These are phyloP conservation scores for Agrotis puta DNA, from an alignment of 2,888 invertebrate species.

Conservation along the genomic window DNA sequence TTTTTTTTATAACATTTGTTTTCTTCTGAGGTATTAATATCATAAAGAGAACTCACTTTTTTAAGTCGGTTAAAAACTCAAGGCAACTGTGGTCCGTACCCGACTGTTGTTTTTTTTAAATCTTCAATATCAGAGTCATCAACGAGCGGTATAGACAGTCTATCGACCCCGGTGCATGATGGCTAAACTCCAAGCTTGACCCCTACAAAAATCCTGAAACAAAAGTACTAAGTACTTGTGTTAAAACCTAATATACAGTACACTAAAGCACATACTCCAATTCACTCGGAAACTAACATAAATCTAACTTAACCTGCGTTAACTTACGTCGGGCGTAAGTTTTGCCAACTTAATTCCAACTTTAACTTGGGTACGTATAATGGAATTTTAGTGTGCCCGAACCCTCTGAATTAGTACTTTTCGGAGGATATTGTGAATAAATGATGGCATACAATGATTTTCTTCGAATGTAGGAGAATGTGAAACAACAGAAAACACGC, in stretches of 20 bases:
- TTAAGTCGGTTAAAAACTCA: no score
- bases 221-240: slow-evolving; percentile 12
- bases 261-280: slow-evolving; percentile 62
- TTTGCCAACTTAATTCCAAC: slow-evolving; percentile 80
- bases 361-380: slow-evolving; percentile 71
- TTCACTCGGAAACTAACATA: slow-evolving; percentile 76
- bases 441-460: neutral
- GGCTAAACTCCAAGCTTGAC: neutral
- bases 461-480: neutral
- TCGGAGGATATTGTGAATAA: slow-evolving; percentile 38
- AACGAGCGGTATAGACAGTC: no score
- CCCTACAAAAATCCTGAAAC: slow-evolving; percentile 22
- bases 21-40: no score
- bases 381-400: slow-evolving; percentile 68
- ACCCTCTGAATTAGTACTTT: slow-evolving; percentile 41
- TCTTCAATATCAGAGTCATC: no score
- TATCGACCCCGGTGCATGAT: neutral
- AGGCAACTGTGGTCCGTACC: no score
- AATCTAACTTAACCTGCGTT: slow-evolving; percentile 82
- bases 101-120: no score
- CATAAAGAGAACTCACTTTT: no score
- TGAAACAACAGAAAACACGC: neutral
- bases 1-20: no score
- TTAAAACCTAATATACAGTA: slow-evolving; percentile 18
- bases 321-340: slow-evolving; percentile 75